Conservation (phyloP, 1,140 invertebrate genomes). For the Octopus bimaculoides region DNA sequence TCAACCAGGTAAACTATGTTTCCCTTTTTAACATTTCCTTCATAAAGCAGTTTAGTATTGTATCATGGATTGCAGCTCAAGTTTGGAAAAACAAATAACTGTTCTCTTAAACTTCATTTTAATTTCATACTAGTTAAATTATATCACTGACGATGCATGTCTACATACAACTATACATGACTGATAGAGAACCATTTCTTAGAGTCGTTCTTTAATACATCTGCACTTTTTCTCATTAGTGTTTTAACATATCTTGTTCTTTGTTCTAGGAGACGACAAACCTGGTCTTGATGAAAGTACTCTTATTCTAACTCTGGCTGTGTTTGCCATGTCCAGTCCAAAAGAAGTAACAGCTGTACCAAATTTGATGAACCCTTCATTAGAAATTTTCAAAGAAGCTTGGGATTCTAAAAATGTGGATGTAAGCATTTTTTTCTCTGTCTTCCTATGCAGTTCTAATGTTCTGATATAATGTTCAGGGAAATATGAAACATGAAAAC, state of each 20-base stretch:
- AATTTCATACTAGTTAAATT: neutral
- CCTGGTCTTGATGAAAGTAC: constrained; percentile 74
- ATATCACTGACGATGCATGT: too few relatives aligned
- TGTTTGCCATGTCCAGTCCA: constrained; percentile 80
- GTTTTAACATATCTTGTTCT: neutral
- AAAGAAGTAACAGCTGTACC: constrained; percentile 72
- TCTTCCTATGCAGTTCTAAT: too few relatives aligned
- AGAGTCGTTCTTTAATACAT: too few relatives aligned
- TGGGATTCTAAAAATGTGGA: constrained; percentile 73
- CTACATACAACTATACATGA: too few relatives aligned
- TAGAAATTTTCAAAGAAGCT: constrained; percentile 87
- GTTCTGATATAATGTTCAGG: too few relatives aligned
- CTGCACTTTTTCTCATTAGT: too few relatives aligned
- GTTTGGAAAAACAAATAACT: too few relatives aligned
- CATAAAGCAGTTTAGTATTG: constrained; percentile 17
- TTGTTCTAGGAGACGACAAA: constrained; percentile 66
- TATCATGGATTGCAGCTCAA: neutral
- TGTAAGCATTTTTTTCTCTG: constrained; percentile 56
- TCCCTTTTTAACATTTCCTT: neutral
- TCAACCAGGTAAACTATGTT: constrained; percentile 65
- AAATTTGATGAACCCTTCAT: constrained; percentile 85
- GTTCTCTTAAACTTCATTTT: neutral
- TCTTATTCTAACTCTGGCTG: constrained; percentile 81
- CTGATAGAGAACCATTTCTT: too few relatives aligned
- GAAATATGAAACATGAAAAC: too few relatives aligned